Percentiles rank a stretch among this genome's conserved stretches.
These are phyloP conservation scores for Trachelus iudaicus DNA, from an alignment of 2,888 invertebrate species.

Conservation along the genomic window DNA sequence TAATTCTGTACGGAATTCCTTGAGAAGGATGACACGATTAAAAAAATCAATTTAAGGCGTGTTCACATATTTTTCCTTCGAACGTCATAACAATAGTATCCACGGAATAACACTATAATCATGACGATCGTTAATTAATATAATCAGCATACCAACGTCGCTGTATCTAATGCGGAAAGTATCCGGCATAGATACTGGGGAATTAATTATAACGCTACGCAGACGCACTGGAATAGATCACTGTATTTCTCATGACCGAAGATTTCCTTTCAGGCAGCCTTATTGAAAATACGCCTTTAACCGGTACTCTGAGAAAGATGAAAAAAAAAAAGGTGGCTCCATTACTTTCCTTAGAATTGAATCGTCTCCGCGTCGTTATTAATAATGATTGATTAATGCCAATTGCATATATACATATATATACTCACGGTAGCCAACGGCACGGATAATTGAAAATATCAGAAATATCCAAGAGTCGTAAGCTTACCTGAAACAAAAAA, in stretches of 20 bases:
- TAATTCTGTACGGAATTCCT: neutral
- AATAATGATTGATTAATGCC: neutral
- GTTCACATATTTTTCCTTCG: neutral
- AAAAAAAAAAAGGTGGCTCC: neutral
- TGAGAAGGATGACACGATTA: neutral
- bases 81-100: neutral
- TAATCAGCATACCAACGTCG: neutral
- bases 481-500: neutral
- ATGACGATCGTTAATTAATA: neutral
- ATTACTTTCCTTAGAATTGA: neutral
- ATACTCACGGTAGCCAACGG: neutral
- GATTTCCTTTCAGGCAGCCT: neutral
- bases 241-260: neutral
- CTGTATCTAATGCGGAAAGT: neutral
- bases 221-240: neutral
- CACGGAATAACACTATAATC: neutral
- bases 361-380: neutral
- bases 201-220: neutral
- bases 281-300: neutral
- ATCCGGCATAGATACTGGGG: neutral
- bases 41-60: neutral
- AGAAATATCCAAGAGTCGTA: neutral
- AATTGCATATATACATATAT: neutral
- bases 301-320: neutral
- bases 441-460: neutral